These are phyloP conservation scores for Hemiscyllium ocellatum DNA, from an alignment of 2,113 vertebrate genomes.

Conservation along the genomic window DNA sequence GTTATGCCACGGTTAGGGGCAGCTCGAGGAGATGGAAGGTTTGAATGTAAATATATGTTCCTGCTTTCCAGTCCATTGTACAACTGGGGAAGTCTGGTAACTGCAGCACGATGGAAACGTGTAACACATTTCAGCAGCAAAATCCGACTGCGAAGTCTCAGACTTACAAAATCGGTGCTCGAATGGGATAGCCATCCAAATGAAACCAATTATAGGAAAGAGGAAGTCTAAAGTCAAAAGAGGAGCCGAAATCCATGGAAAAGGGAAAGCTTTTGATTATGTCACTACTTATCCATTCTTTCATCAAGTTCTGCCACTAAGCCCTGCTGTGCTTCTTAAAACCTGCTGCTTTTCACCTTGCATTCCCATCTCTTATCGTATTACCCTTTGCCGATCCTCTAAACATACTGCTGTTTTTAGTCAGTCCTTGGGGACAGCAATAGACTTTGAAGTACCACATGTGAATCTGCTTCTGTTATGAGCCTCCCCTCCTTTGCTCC, in stretches of 20 bases:
- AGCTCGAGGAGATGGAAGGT: neutral
- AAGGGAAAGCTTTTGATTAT: constrained; percentile 27
- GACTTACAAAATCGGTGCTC: neutral
- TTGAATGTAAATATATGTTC: neutral
- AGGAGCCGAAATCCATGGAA: neutral
- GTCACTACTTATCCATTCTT: constrained; percentile 7
- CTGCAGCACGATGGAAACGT: neutral
- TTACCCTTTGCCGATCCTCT: constrained; percentile 9
- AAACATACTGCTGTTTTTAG: constrained; percentile 33
- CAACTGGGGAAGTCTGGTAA: neutral
- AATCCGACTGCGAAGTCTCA: no score
- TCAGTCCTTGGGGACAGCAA: constrained; percentile 30
- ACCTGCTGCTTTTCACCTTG: constrained; percentile 33
- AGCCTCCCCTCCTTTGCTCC: constrained; percentile 7
- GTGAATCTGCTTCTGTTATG: constrained; percentile 32
- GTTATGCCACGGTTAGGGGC: neutral
- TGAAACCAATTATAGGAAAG: neutral
- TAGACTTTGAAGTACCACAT: constrained; percentile 27
- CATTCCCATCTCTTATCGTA: constrained; percentile 30
- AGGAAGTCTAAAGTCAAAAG: neutral
- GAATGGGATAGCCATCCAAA: neutral
- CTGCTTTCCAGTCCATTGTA: neutral
- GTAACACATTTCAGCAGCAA: neutral
- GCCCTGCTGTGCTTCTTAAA: constrained; percentile 15
- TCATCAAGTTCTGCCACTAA: constrained; percentile 32